phyloP scores from a whole-genome alignment of 2,888 invertebrate species.

The Melipona beecheii region DNA sequence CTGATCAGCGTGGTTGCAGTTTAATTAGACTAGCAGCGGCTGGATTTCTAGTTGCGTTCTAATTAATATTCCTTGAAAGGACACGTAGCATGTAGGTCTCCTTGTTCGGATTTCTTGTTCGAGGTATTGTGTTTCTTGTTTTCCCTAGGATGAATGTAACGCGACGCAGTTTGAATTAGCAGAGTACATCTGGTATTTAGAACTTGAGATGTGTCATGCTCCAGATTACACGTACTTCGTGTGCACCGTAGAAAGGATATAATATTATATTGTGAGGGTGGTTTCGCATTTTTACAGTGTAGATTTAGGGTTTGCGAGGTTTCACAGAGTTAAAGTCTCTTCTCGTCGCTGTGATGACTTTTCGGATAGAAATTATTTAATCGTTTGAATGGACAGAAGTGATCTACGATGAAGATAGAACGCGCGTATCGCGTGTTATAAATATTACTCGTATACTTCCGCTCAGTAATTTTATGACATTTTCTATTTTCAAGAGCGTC shows the following conservation, averaged over 20 bases:
- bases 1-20: not conserved
- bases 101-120: constrained; percentile 5
- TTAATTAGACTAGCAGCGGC: not conserved
- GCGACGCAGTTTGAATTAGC: not conserved
- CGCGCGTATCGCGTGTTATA: too few species aligned
- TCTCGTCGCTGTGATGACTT: not conserved
- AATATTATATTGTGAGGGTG: not conserved
- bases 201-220: not conserved
- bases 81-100: not conserved
- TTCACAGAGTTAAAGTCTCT: not conserved
- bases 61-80: constrained; percentile 9
- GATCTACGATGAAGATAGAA: too few species aligned
- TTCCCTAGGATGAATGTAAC: not conserved
- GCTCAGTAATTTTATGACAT: too few species aligned
- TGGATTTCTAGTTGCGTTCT: constrained; percentile 6
- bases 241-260: too few species aligned
- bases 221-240: not conserved
- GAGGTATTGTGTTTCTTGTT: constrained; percentile 14
- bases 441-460: too few species aligned
- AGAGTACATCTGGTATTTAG: not conserved
- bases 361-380: not conserved
- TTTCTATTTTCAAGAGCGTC: too few species aligned
- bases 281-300: not conserved
- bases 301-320: not conserved
- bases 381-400: not conserved